phyloP scores from a whole-genome alignment of 2,113 vertebrate genomes.

The Corythaeola cristata region DNA sequence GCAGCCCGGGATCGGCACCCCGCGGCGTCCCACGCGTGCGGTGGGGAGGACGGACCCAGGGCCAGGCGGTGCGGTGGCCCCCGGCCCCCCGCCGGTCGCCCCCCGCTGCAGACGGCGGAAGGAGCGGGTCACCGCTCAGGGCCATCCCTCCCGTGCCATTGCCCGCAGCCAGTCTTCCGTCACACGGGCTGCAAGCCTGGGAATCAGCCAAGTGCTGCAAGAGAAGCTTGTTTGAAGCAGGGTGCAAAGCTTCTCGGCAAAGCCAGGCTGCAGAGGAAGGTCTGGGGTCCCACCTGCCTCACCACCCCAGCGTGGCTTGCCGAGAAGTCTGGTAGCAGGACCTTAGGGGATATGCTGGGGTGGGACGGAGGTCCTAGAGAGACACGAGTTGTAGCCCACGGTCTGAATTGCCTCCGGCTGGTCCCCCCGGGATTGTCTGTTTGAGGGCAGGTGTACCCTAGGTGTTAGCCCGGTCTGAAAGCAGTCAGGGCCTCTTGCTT shows the following conservation, averaged over 20 bases:
- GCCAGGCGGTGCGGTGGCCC: rapidly evolving
- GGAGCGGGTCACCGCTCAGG: too few species aligned
- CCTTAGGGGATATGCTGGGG: background rate
- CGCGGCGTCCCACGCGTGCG: rapidly evolving
- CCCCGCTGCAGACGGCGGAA: too few species aligned
- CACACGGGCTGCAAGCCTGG: background rate
- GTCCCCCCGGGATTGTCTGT: too few species aligned
- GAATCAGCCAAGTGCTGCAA: background rate
- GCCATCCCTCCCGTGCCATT: background rate
- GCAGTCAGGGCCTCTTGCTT: background rate
- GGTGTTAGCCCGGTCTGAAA: background rate
- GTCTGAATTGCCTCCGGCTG: rapidly evolving
- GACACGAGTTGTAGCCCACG: rapidly evolving
- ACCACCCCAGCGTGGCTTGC: background rate
- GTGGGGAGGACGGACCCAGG: rapidly evolving
- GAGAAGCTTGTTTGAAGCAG: background rate
- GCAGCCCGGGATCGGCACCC: background rate
- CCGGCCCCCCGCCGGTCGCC: too few species aligned
- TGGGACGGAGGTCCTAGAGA: background rate
- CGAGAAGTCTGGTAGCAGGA: background rate
- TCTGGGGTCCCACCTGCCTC: background rate
- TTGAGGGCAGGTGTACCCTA: background rate
- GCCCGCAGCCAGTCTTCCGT: background rate
- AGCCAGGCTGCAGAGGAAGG: background rate
- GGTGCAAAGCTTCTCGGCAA: background rate